A percentile compares a stretch with the other conserved stretches of the same genome.
Evolutionary conservation across 2,113 vertebrate genomes (phyloP).

Genomic region (Trochalopteron elliotii): DNA sequence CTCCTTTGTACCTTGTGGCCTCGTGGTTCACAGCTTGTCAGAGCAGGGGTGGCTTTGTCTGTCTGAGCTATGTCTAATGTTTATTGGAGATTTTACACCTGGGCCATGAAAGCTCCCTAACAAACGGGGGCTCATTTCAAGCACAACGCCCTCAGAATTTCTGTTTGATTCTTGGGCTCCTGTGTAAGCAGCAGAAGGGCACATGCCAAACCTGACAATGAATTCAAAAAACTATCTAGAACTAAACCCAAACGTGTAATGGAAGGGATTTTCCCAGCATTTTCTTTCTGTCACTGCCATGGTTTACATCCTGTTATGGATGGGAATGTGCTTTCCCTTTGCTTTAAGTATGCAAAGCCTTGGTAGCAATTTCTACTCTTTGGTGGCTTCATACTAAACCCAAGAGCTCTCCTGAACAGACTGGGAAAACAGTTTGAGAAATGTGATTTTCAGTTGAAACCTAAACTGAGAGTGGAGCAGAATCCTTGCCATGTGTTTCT

Average conservation of each 20-base stretch:
- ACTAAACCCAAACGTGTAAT: background rate
- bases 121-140: background rate
- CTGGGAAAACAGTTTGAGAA: background rate
- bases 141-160: slow-evolving; percentile 2
- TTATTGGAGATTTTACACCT: slow-evolving; percentile 62
- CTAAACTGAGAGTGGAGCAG: background rate
- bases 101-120: slow-evolving; percentile 44
- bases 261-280: slow-evolving; percentile 12
- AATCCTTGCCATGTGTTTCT: background rate
- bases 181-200: background rate
- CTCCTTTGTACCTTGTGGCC: slow-evolving; percentile 38
- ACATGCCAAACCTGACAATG: background rate
- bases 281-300: background rate
- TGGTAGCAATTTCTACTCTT: background rate
- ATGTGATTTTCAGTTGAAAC: background rate
- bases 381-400: background rate
- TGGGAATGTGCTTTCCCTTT: background rate
- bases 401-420: background rate
- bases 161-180: slow-evolving; percentile 1
- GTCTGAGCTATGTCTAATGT: slow-evolving; percentile 12
- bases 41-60: slow-evolving; percentile 8
- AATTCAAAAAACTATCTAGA: background rate
- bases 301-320: background rate
- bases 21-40: slow-evolving; percentile 28
- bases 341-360: background rate